Conservation (phyloP, 1,140 invertebrate genomes). For the Brevipalpus yothersi region DNA sequence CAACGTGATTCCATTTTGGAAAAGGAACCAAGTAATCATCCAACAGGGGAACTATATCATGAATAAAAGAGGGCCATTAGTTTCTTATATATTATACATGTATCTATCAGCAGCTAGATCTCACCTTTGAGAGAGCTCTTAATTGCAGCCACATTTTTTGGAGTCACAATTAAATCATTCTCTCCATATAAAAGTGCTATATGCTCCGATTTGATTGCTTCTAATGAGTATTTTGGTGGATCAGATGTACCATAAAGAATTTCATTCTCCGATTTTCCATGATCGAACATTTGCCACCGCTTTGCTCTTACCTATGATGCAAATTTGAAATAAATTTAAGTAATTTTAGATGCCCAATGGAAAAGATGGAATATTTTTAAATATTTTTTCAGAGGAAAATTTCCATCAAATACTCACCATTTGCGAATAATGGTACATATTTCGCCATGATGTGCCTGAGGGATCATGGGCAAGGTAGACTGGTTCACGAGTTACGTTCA, state of each 20-base stretch:
- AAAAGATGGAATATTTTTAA: no score
- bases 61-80: no score
- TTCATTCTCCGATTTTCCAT: background rate
- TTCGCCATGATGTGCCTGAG: background rate
- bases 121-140: background rate
- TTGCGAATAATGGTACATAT: background rate
- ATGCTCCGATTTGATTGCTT: background rate
- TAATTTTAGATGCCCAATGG: no score
- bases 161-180: conserved; percentile 5
- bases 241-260: background rate
- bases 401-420: background rate
- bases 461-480: background rate
- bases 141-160: background rate
- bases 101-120: no score
- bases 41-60: conserved; percentile 1
- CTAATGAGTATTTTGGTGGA: conserved; percentile 3
- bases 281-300: conserved; percentile 1
- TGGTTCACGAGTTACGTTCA: background rate
- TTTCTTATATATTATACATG: no score
- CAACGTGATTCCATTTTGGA: conserved; percentile 12
- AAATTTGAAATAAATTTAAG: no score
- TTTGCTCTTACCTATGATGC: background rate
- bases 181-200: background rate
- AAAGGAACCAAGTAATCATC: conserved; percentile 1
- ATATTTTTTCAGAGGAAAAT: background rate